Conservation (phyloP, 2,888 invertebrate species). For the Malacosoma neustria region DNA sequence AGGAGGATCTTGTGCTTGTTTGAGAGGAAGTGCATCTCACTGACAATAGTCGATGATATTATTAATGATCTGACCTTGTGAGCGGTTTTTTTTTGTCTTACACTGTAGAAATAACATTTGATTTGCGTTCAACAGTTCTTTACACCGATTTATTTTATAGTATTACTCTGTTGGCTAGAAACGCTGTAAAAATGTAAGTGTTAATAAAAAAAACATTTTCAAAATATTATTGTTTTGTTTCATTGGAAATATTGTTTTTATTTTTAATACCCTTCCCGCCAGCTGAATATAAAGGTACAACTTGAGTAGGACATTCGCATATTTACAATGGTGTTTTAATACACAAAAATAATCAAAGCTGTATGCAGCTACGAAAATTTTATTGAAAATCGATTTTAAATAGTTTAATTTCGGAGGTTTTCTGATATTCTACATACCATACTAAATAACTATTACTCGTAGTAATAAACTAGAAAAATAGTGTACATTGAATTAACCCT, state of each 20-base stretch:
- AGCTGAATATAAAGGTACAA: too few relatives aligned
- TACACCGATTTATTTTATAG: slow-evolving; percentile 72
- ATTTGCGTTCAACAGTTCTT: slow-evolving; percentile 72
- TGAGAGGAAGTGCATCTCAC: slow-evolving; percentile 52
- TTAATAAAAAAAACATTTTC: slow-evolving; percentile 76
- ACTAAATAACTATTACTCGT: too few relatives aligned
- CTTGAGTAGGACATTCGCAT: too few relatives aligned
- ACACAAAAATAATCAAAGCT: too few relatives aligned
- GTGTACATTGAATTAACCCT: too few relatives aligned
- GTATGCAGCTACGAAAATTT: too few relatives aligned
- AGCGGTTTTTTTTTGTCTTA: slow-evolving; percentile 63
- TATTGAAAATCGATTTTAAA: too few relatives aligned
- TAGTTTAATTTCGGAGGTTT: too few relatives aligned
- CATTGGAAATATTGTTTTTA: slow-evolving; percentile 10
- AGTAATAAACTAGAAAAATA: too few relatives aligned
- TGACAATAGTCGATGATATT: slow-evolving; percentile 61
- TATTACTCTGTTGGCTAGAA: slow-evolving; percentile 75
- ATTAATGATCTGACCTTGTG: slow-evolving; percentile 57
- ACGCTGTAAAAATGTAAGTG: slow-evolving; percentile 76
- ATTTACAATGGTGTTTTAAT: too few relatives aligned
- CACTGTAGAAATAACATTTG: slow-evolving; percentile 69
- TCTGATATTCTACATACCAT: too few relatives aligned
- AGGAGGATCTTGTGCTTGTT: slow-evolving; percentile 68
- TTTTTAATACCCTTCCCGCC: not conserved
- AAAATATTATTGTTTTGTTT: slow-evolving; percentile 67